These are phyloP conservation scores for Rambutsinella grinnellia DNA, from an alignment of 2,888 invertebrate genomes.

Conservation along the genomic window DNA sequence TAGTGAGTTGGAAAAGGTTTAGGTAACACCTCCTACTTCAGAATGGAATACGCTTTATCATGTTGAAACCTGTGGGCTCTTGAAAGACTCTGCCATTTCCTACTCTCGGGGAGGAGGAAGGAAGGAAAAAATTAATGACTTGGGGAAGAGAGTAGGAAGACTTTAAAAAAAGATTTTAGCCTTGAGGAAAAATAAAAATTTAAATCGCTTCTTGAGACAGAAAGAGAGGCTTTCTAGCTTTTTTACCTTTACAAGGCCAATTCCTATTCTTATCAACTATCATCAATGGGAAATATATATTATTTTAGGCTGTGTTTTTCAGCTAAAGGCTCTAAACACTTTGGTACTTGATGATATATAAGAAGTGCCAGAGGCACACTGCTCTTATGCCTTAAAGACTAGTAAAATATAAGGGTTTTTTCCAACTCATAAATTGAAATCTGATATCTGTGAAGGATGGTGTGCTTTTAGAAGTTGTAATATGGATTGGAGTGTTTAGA, in stretches of 20 bases:
- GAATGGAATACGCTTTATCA: too few relatives aligned
- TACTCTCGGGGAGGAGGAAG: conserved; percentile 17
- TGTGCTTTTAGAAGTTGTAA: too few relatives aligned
- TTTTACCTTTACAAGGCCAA: not conserved
- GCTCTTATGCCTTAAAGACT: too few relatives aligned
- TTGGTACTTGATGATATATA: not conserved
- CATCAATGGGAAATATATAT: not conserved
- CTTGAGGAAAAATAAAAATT: too few relatives aligned
- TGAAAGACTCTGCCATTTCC: conserved; percentile 19
- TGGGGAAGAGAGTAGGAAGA: not conserved
- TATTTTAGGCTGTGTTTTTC: not conserved
- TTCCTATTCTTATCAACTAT: not conserved
- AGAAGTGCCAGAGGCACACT: conserved; percentile 26
- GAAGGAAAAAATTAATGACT: conserved; percentile 15
- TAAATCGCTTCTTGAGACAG: too few relatives aligned
- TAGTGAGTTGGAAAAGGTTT: not conserved
- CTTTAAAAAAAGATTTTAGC: too few relatives aligned
- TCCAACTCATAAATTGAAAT: not conserved
- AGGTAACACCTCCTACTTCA: not conserved
- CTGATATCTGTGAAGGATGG: not conserved
- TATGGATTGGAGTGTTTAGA: too few relatives aligned
- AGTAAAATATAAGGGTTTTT: too few relatives aligned
- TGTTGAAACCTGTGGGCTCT: too few relatives aligned
- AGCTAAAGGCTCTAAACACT: not conserved
- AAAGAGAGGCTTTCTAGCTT: too few relatives aligned